Conservation (phyloP, 35 echinoderm and acorn worm genomes). For the Eucidaris tribuloides region DNA sequence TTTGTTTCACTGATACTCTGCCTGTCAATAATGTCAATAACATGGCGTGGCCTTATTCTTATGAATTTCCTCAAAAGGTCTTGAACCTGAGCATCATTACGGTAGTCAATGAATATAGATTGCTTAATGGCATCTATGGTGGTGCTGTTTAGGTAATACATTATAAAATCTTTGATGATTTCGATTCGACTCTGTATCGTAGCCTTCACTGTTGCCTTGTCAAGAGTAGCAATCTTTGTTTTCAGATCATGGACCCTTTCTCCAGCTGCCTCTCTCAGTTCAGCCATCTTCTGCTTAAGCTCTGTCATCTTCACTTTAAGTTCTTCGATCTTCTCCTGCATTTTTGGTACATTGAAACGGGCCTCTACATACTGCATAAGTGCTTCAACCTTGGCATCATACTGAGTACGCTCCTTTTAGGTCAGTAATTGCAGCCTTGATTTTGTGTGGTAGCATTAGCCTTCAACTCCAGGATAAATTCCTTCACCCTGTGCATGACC, state of each 20-base stretch:
- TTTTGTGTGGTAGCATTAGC: conserved; percentile 1
- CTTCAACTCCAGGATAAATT: neutral
- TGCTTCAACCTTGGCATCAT: neutral
- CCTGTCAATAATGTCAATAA: conserved; percentile 10
- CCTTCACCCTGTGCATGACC: neutral
- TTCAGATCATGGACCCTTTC: conserved; percentile 6
- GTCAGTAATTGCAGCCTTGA: conserved; percentile 1
- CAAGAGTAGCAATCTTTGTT: neutral
- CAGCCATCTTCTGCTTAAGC: conserved; percentile 15
- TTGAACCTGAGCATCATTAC: conserved; percentile 17
- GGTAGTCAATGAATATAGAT: conserved; percentile 8
- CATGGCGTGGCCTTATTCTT: conserved; percentile 3
- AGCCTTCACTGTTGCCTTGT: conserved; percentile 30
- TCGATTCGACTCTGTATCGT: neutral
- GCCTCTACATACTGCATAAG: neutral
- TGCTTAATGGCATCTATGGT: conserved; percentile 8
- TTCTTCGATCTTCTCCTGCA: conserved; percentile 49
- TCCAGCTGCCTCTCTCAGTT: neutral
- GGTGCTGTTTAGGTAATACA: conserved; percentile 40
- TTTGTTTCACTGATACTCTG: neutral
- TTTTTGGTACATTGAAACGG: conserved; percentile 23
- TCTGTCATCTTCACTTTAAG: conserved; percentile 29
- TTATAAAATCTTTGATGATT: conserved; percentile 20
- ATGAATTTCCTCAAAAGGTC: conserved; percentile 1
- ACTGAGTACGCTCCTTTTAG: conserved; percentile 5